phyloP scores from a whole-genome alignment of 1,140 invertebrate species.

The Chymomyza costata region DNA sequence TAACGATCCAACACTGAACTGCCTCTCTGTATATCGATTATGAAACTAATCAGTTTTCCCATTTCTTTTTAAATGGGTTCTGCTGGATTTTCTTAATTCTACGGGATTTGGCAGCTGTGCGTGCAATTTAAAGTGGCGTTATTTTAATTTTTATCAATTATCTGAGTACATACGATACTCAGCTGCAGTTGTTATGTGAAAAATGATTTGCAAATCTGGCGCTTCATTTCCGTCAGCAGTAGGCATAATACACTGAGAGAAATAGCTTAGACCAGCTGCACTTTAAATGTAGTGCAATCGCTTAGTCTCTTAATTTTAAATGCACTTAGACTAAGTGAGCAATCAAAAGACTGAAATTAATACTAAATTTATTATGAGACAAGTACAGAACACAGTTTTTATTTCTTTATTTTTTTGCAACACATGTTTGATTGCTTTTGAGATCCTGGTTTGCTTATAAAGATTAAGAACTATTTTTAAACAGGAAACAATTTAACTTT shows the following conservation, averaged over 20 bases:
- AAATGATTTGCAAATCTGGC: conserved; percentile 45
- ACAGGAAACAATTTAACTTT: too few relatives aligned
- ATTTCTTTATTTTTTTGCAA: too few relatives aligned
- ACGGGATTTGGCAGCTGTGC: conserved; percentile 46
- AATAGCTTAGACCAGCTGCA: too few relatives aligned
- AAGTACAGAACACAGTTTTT: too few relatives aligned
- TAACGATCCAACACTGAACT: conserved; percentile 27
- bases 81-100: conserved; percentile 42
- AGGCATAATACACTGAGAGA: conserved; percentile 13
- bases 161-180: neutral
- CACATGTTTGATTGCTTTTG: too few relatives aligned
- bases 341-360: too few relatives aligned
- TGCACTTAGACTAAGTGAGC: too few relatives aligned
- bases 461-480: too few relatives aligned
- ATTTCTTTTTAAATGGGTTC: conserved; percentile 27
- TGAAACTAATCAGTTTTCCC: conserved; percentile 37
- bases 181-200: conserved; percentile 16
- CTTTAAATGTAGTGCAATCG: too few relatives aligned
- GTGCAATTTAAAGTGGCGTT: conserved; percentile 43
- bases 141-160: conserved; percentile 43
- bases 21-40: conserved; percentile 43
- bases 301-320: too few relatives aligned
- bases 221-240: conserved; percentile 27
- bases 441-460: too few relatives aligned
- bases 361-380: too few relatives aligned